Percentiles rank a stretch among this genome's conserved stretches.
Conservation (phyloP, 2,888 invertebrate species). For the Andrena camellia region DNA sequence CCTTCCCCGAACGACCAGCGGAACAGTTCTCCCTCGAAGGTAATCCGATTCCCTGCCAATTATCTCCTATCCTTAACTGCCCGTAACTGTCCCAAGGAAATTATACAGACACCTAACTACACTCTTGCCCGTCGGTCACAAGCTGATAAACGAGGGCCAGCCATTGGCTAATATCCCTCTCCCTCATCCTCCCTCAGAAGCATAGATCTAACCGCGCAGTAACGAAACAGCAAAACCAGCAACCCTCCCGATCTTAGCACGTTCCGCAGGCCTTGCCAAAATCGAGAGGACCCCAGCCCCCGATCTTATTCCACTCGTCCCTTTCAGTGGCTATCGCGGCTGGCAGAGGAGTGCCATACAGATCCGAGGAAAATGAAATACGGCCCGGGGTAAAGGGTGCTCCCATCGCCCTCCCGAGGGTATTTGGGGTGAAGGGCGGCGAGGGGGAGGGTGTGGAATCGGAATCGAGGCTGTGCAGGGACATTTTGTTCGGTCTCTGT, state of each 20-base stretch:
- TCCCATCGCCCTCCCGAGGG: slow-evolving; percentile 30
- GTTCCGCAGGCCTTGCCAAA: background rate
- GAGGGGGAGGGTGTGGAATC: slow-evolving; percentile 9
- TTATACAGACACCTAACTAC: background rate
- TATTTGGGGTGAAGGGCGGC: slow-evolving; percentile 40
- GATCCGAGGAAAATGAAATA: slow-evolving; percentile 60
- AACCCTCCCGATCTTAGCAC: slow-evolving; percentile 6
- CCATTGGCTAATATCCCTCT: slow-evolving; percentile 6
- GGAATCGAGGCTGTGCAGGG: slow-evolving; percentile 42
- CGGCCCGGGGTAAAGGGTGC: slow-evolving; percentile 9
- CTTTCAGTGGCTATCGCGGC: slow-evolving; percentile 29
- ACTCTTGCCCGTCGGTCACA: background rate
- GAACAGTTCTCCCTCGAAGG: background rate
- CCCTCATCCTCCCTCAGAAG: slow-evolving; percentile 7
- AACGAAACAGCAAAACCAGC: slow-evolving; percentile 39
- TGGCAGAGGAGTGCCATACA: slow-evolving; percentile 13
- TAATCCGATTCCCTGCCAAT: slow-evolving; percentile 33
- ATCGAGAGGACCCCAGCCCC: slow-evolving; percentile 8
- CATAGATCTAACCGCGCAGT: background rate
- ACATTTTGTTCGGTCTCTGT: slow-evolving; percentile 51
- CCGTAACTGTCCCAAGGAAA: slow-evolving; percentile 20
- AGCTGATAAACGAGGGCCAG: background rate
- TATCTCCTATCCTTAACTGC: slow-evolving; percentile 3
- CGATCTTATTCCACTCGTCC: slow-evolving; percentile 48
- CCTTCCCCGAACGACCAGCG: background rate